Evolutionary conservation across 2,113 vertebrate genomes (phyloP), one percentile per base, ranked within the genome.

Genomic region (Leptocoma aspasia): DNA sequence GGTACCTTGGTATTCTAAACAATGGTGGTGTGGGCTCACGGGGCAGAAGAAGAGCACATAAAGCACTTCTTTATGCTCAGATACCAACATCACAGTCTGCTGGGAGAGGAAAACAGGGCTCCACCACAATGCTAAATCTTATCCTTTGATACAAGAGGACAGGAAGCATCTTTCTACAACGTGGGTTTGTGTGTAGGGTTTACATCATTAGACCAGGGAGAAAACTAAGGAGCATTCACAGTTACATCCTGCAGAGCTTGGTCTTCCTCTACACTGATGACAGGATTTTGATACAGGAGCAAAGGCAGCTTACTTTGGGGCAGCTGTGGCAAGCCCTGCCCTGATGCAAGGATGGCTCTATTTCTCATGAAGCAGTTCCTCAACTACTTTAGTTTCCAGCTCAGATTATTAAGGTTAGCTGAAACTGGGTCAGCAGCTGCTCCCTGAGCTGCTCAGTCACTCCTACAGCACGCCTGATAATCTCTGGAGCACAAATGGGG

Each of bases 361-460:
- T 90, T 87, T 60, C 82, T 90, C 41, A 37, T 1, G 10, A 64
- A 87, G 85, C 66, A 45, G 81, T 57, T 88, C 88, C 90, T 93
- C 94, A 72, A 69, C 75, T 35, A 37, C 92, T 94, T 82, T 15
- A 82, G 92, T 73, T 94, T 72, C n/a, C 54, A 72, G 66, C 85
- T 92, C 31, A 35, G 78, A 1, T 28, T 93, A 94, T 88, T 95
- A 88, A 92, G 70, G 90, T 65, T 93, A 76, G 79, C 70, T 88
- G 95, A 95, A 96, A 96, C 23, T 96, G 92, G 96, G 96, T 96
- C 95, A 96, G 94, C 82, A 82, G 86, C 96, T 42, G 89, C 86
- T 82, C 77, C 33, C 33, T 47, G 86, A 95, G 96, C 96, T 86
- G 92, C 88, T 94, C 92, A 71, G 78, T 87, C 79, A 37, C 82